These are phyloP conservation scores for Fratercula arctica DNA, from an alignment of 2,797 vertebrate genomes.

Conservation along the genomic window DNA sequence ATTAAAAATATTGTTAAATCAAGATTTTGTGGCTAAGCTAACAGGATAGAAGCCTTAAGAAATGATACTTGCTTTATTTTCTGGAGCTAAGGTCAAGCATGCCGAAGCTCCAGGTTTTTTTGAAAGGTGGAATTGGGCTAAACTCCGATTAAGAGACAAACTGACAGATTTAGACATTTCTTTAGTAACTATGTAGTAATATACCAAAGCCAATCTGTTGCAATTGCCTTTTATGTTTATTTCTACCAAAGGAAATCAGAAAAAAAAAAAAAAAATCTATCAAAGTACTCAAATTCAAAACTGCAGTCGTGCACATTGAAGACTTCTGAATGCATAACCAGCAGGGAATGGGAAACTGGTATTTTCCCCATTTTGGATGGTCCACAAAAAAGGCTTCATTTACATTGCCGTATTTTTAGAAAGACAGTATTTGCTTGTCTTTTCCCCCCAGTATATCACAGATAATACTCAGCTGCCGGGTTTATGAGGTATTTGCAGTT, in stretches of 20 bases:
- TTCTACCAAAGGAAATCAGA: neutral
- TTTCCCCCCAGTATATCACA: neutral
- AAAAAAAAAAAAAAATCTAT: neutral
- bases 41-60: neutral
- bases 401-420: neutral
- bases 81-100: neutral
- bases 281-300: neutral
- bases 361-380: neutral
- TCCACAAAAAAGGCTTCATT: neutral
- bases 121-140: neutral
- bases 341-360: neutral
- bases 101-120: neutral
- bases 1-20: neutral
- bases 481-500: constrained; percentile 32
- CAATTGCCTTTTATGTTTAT: neutral
- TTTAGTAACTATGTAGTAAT: neutral
- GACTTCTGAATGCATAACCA: neutral
- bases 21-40: neutral
- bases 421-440: neutral
- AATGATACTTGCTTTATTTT: neutral
- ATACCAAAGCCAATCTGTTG: neutral
- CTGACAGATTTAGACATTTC: neutral
- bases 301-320: neutral
- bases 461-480: neutral
- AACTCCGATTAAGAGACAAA: neutral